Evolutionary conservation across 2,113 vertebrate species (phyloP).

Genomic region (Cephalopterus ornatus): DNA sequence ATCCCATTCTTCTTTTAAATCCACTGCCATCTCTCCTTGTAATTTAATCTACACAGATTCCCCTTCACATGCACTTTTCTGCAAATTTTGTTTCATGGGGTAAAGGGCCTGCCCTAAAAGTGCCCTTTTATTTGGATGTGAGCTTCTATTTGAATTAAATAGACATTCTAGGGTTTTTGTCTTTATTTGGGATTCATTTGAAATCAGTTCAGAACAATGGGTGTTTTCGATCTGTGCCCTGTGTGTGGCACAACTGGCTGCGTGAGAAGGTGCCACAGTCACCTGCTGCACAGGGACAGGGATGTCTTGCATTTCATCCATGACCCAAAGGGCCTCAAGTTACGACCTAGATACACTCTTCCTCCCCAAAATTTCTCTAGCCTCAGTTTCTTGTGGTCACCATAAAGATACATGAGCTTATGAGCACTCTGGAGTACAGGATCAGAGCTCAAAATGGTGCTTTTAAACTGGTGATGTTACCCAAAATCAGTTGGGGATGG

Average conservation of each 20-base stretch:
- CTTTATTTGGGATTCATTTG: neutral
- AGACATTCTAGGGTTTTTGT: neutral
- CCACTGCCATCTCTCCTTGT: neutral
- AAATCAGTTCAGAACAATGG: neutral
- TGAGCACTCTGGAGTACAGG: neutral
- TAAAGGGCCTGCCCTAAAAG: neutral
- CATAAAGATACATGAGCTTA: neutral
- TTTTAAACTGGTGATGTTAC: neutral
- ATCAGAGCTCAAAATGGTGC: neutral
- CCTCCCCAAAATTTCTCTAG: neutral
- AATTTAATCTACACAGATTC: neutral
- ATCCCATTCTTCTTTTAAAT: neutral
- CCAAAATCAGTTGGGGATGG: neutral
- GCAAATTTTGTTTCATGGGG: neutral
- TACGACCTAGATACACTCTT: neutral
- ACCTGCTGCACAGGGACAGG: neutral
- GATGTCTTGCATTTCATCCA: accelerated
- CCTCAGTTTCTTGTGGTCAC: neutral
- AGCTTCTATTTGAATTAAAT: neutral
- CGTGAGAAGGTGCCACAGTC: neutral
- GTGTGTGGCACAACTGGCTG: neutral
- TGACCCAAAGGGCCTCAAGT: neutral
- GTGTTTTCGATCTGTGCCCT: neutral
- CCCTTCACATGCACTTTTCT: accelerated
- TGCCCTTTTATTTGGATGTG: neutral